phyloP scores from a whole-genome alignment of 2,888 invertebrate genomes.

The Entomobrya multifasciata region DNA sequence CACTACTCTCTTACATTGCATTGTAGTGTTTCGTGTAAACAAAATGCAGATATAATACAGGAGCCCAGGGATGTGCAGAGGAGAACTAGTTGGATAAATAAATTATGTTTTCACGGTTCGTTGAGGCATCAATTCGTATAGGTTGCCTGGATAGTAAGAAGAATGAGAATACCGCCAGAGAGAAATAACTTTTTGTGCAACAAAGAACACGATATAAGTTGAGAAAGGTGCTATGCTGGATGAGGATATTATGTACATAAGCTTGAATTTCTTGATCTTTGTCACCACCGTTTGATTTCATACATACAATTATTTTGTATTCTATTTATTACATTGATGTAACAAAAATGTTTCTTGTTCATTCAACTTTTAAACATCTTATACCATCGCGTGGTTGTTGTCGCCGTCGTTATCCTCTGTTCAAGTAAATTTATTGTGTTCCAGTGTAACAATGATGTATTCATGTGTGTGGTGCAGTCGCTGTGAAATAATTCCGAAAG shows the following conservation, averaged over 20 bases:
- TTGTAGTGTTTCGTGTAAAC: not conserved
- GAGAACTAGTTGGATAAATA: conserved; percentile 48
- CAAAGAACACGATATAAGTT: not conserved
- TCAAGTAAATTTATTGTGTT: conserved; percentile 34
- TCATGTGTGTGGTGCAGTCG: conserved; percentile 50
- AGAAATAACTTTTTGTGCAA: not conserved
- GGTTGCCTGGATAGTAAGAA: not conserved
- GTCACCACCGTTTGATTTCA: conserved; percentile 2
- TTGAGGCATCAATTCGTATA: conserved; percentile 51
- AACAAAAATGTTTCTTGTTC: not conserved
- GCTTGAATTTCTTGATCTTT: not conserved
- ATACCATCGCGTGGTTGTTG: conserved; percentile 50
- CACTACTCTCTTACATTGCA: too few species aligned
- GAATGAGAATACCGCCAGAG: conserved; percentile 16
- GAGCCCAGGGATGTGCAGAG: conserved; percentile 7
- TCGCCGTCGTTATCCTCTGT: conserved; percentile 38
- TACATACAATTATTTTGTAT: not conserved
- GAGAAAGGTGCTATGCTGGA: not conserved
- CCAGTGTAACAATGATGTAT: conserved; percentile 20
- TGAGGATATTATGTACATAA: not conserved
- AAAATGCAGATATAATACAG: conserved; percentile 31
- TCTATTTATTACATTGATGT: not conserved
- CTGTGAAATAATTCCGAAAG: conserved; percentile 54
- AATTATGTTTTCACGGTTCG: conserved; percentile 69
- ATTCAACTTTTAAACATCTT: not conserved